These are phyloP conservation scores for Natator depressus DNA, from an alignment of 2,113 vertebrate genomes.

Conservation along the genomic window DNA sequence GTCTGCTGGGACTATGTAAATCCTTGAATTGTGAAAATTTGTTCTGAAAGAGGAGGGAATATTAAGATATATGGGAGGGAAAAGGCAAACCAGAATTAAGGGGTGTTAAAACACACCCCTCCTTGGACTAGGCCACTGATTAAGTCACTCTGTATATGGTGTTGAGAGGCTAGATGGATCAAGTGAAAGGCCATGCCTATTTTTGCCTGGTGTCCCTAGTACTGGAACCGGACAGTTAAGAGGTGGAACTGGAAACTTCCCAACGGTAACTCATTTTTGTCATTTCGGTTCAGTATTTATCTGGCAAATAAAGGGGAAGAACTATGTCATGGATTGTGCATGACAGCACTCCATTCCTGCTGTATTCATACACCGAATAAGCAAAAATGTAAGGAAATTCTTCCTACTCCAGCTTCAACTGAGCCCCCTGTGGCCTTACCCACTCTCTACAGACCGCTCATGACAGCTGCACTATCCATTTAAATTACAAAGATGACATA, in stretches of 20 bases:
- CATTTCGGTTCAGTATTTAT: neutral
- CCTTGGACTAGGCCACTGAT: neutral
- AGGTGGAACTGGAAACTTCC: neutral
- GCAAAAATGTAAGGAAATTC: neutral
- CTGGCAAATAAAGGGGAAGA: neutral
- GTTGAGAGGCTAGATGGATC: neutral
- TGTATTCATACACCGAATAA: neutral
- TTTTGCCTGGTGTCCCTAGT: neutral
- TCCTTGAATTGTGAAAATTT: neutral
- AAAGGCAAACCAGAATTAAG: slow-evolving; percentile 41
- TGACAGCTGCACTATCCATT: neutral
- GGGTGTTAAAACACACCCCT: slow-evolving; percentile 20
- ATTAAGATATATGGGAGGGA: neutral
- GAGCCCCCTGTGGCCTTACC: neutral
- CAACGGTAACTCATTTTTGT: neutral
- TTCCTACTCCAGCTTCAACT: neutral
- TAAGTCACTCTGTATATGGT: neutral
- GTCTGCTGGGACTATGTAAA: slow-evolving; percentile 9
- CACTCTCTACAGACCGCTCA: neutral
- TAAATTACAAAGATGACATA: neutral
- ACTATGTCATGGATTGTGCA: accelerated
- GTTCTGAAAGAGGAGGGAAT: neutral
- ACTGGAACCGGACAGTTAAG: neutral
- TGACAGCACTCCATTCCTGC: accelerated
- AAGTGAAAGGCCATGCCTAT: neutral